Conservation (phyloP, 2,113 vertebrate species). For the Pelodiscus sinensis region DNA sequence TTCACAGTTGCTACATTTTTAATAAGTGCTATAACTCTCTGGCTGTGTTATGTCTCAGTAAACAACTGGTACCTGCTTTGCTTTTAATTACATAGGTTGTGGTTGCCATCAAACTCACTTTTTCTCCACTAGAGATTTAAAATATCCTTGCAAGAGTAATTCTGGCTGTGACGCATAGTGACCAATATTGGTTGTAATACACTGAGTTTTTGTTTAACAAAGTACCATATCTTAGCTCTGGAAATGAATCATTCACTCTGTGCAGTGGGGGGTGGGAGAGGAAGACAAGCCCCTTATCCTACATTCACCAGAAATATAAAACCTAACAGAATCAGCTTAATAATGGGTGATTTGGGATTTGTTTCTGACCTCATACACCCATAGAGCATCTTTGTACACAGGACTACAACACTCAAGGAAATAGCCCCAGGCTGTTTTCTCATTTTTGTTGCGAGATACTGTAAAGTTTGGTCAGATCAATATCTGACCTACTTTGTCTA, state of each 20-base stretch:
- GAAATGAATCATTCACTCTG: conserved; percentile 8
- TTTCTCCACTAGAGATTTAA: conserved; percentile 17
- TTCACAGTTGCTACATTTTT: not conserved
- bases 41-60: not conserved
- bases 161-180: not conserved
- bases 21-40: not conserved
- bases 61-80: not conserved
- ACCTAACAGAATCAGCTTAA: conserved; percentile 1
- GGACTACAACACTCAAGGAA: conserved; percentile 4
- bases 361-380: not conserved
- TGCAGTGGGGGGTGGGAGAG: not conserved
- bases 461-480: not conserved
- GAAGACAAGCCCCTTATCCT: not conserved
- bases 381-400: not conserved
- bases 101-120: conserved; percentile 19
- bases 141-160: not conserved
- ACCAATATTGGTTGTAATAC: not conserved
- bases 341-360: not conserved
- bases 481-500: not conserved
- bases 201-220: not conserved
- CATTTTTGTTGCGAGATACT: conserved; percentile 16
- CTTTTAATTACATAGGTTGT: conserved; percentile 12
- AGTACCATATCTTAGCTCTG: not conserved
- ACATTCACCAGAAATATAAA: not conserved
- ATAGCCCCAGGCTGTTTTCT: not conserved